Base-by-base conservation (phyloP, 2,113 vertebrate genomes). In the Forbesichthys papilliferus region DNA sequence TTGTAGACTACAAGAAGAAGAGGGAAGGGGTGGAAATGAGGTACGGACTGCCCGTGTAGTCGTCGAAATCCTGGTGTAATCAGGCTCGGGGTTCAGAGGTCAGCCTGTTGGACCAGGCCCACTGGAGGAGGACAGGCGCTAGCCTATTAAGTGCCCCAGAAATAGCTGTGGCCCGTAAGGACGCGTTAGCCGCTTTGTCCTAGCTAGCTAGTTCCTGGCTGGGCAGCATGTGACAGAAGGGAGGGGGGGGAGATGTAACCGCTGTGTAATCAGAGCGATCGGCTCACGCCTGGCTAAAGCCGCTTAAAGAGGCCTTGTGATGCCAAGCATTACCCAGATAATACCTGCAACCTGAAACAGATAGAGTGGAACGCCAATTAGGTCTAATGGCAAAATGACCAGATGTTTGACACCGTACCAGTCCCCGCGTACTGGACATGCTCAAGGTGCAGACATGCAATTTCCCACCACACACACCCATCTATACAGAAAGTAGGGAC, bases 61-160 rank as follows among this genome's bases (percentile, higher is more conserved):
- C 11, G 71, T 66, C 78, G 59, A 73, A 74, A 68, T 74, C 70
- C 68, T 64, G 6, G 11, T 67, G 64, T 69, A 84, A 85, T 85
- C 79, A 84, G 76, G 68, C 83, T 83, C 73, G 36, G 69, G 73
- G 80, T 68, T 71, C 56, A 66, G 67, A 69, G 75, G 83, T 73
- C 77, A 78, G 71, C 79, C 79, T 76, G 68, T 58, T 16, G 73
- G 77, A 82, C 65, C 72, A 73, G 72, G 78, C 82, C 71, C 66
- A 68, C 55, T 69, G 69, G 73, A 81, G 71, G 85, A 87, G 71
- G 86, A 87, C 48, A 72, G 62, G 82, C 80, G 69, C 77, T 71
- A 66, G 84, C 85, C 83, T 74, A 85, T 84, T 86, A 87, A 81
- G 73, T 76, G 61, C 4, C 18, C 79, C 86, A 71, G 84, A 87